Evolutionary conservation across 2,797 vertebrate species (phyloP), one percentile per base, ranked within the genome.

Genomic region (Salarias fasciatus): DNA sequence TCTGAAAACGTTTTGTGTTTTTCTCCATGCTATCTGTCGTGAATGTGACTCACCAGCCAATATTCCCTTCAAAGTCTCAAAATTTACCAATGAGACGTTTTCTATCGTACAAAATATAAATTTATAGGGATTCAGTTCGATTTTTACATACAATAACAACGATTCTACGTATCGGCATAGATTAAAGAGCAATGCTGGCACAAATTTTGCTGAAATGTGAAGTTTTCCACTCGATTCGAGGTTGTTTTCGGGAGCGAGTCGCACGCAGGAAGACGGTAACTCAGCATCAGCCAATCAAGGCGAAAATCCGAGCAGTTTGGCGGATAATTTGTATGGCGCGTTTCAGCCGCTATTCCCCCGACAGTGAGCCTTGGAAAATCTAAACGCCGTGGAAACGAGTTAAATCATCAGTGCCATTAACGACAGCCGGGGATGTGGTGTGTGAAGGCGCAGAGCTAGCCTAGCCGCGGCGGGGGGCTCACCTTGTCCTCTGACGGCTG

Each of bases 401-500:
- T 3, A 3, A 24, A 24, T 24, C 24, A 24, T 24, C 18, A 24
- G 18, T 3, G 18, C 24, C 18, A 24, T 24, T 18, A 24, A 24
- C 24, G 18, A 24, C 18, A 3, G 18, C 18, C 3, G 3, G 24
- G 2, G 18, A 24, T 24, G 18, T 24, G 18, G 3, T 18, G 18
- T 24, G 18, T 24, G 18, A 18, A 24, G 18, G 18, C 18, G 18
- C 18, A 3, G 18, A 18, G 68, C 73, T 67, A 62, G 56, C 52
- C 71, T 84, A 84, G 84, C 84, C 64, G 71, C 45, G 35, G 13
- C 14, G 5, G 29, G 35, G 4, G 50, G 28, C 69, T 50, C 10
- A 93, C 93, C 92, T 93, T 93, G 77, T 93, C 91, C 55, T 94
- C 91, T 11, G 90, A 86, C 44, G 73, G 65, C 63, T 91, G 88